These are phyloP conservation scores for Planococcus citri DNA, from an alignment of 1,140 invertebrate genomes.

Conservation along the genomic window DNA sequence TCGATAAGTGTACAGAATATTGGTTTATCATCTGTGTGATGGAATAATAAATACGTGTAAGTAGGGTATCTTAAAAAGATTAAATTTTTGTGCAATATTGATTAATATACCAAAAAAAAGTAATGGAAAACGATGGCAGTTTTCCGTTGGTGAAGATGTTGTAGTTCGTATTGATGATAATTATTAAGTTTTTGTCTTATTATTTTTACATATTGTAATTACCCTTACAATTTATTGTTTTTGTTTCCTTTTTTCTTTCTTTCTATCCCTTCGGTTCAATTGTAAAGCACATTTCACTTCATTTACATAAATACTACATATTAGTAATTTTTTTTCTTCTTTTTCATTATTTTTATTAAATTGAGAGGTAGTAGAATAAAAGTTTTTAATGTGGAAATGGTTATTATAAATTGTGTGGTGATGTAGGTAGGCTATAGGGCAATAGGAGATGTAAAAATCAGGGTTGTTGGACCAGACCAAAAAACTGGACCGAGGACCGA, in stretches of 20 bases:
- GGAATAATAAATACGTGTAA: background rate
- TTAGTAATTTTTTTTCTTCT: background rate
- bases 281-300: background rate
- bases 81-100: background rate
- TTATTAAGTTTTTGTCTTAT: background rate
- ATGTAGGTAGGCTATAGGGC: no score
- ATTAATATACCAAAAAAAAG: background rate
- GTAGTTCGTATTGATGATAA: background rate
- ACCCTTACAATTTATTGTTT: background rate
- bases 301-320: background rate
- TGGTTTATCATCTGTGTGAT: no score
- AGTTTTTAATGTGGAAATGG: no score
- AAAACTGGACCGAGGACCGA: no score
- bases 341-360: background rate
- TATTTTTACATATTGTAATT: background rate
- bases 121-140: no score
- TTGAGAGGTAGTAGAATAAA: no score
- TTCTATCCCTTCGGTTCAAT: no score
- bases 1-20: no score
- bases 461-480: no score
- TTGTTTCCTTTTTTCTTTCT: background rate
- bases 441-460: no score
- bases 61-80: background rate
- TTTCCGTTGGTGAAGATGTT: no score
- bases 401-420: no score